Conservation (phyloP, 2,797 vertebrate genomes). For the Chelidonichthys spinosus region DNA sequence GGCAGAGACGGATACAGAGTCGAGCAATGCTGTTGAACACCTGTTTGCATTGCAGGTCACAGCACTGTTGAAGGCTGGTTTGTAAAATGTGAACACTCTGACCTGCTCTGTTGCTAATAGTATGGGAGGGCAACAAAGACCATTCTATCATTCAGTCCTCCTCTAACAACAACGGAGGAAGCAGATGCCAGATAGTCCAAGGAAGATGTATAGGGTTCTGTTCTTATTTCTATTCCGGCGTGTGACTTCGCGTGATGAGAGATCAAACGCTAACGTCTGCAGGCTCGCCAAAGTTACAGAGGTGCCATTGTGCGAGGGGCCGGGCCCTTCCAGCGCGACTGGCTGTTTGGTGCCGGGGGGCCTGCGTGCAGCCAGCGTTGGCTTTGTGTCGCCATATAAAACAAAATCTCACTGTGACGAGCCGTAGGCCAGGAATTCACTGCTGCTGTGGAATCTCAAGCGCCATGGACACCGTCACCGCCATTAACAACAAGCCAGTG, state of each 20-base stretch:
- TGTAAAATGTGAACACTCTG: conserved; percentile 50
- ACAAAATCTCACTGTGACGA: conserved; percentile 64
- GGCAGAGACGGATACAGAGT: conserved; percentile 42
- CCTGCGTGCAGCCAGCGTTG: conserved; percentile 32
- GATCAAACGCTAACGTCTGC: conserved; percentile 65
- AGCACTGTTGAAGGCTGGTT: conserved; percentile 21
- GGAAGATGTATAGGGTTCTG: conserved; percentile 28
- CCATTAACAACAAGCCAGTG: conserved; percentile 19
- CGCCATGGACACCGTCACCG: conserved; percentile 11
- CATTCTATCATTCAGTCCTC: background rate
- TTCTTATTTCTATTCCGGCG: conserved; percentile 44
- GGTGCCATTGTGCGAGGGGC: conserved; percentile 61
- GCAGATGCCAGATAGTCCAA: conserved; percentile 31
- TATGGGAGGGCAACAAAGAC: conserved; percentile 12
- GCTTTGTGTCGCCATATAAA: conserved; percentile 66
- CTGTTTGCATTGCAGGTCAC: conserved; percentile 61
- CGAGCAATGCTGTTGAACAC: conserved; percentile 53
- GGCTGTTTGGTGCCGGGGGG: conserved; percentile 36
- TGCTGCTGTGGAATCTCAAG: conserved; percentile 63
- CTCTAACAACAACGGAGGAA: conserved; percentile 26
- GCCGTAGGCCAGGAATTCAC: conserved; percentile 47
- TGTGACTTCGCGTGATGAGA: conserved; percentile 51
- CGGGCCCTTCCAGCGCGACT: conserved; percentile 35
- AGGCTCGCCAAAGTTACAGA: conserved; percentile 62
- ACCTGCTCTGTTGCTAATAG: conserved; percentile 42